Evolutionary conservation across 2,113 vertebrate genomes (phyloP).

Genomic region (Gadus macrocephalus): DNA sequence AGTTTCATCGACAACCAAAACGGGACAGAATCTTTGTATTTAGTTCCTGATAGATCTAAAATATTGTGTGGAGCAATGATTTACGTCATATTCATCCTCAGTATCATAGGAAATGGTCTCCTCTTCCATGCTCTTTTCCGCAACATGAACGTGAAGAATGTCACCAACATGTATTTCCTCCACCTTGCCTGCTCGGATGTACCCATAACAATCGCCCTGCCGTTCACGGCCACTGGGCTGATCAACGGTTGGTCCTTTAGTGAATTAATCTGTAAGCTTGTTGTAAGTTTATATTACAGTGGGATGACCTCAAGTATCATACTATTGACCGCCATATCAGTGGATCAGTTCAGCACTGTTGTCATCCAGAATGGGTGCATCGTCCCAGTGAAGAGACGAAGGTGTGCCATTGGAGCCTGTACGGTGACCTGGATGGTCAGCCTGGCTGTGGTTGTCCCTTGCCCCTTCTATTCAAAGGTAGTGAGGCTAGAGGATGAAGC

Average conservation of each 20-base stretch:
- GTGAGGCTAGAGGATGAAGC: no score
- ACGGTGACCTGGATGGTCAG: conserved; percentile 61
- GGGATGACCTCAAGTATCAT: conserved; percentile 72
- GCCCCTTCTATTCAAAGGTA: no score
- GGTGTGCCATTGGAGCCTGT: conserved; percentile 49
- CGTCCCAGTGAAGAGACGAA: conserved; percentile 32
- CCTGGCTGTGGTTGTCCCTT: conserved; percentile 9
- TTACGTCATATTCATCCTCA: conserved; percentile 49
- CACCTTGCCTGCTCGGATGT: conserved; percentile 75
- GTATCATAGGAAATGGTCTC: conserved; percentile 48
- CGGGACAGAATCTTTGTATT: no score
- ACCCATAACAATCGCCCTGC: conserved; percentile 69
- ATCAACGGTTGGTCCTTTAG: conserved; percentile 68
- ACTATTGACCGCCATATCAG: conserved; percentile 74
- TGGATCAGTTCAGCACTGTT: conserved; percentile 71
- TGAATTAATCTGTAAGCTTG: conserved; percentile 59
- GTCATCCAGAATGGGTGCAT: conserved; percentile 58
- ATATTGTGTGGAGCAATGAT: conserved; percentile 21
- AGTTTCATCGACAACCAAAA: no score
- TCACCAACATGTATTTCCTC: conserved; percentile 72
- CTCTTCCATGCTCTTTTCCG: conserved; percentile 38
- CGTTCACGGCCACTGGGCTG: conserved; percentile 66
- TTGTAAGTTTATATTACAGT: conserved; percentile 54
- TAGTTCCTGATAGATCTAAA: no score
- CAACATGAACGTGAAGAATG: conserved; percentile 59